A percentile compares a stretch with the other conserved stretches of the same genome.
Evolutionary conservation across 1,140 invertebrate genomes (phyloP).

Genomic region (Sycobia sp.): DNA sequence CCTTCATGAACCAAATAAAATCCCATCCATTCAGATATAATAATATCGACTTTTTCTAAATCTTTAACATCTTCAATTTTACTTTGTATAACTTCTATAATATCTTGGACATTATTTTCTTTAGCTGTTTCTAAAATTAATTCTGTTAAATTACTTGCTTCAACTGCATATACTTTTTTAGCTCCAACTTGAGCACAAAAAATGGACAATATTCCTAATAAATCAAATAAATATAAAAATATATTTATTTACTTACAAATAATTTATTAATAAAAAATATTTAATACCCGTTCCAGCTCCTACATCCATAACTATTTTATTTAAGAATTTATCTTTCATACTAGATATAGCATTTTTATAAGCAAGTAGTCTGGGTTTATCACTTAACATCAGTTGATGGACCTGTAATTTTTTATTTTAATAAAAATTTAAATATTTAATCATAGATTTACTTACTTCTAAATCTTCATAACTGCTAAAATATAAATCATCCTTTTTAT

Average conservation of each 20-base stretch:
- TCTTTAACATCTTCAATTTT: conserved; percentile 80
- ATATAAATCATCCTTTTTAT: conserved; percentile 40
- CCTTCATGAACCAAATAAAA: conserved; percentile 98
- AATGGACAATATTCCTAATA: conserved; percentile 88
- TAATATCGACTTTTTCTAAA: conserved; percentile 87
- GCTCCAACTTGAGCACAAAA: conserved; percentile 95
- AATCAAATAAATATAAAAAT: conserved; percentile 13
- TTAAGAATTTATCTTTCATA: conserved; percentile 70
- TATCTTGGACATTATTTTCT: conserved; percentile 70
- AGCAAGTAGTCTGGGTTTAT: conserved; percentile 85
- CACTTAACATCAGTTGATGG: conserved; percentile 81
- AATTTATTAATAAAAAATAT: conserved; percentile 15
- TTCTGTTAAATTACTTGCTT: conserved; percentile 85
- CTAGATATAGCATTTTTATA: conserved; percentile 90
- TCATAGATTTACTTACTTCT: conserved; percentile 43
- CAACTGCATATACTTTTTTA: conserved; percentile 87
- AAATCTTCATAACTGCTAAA: conserved; percentile 51
- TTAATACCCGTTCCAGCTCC: conserved; percentile 81
- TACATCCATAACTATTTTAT: conserved; percentile 89
- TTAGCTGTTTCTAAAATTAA: conserved; percentile 81
- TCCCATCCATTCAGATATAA: conserved; percentile 99
- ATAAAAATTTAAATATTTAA: not conserved
- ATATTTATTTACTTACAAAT: conserved; percentile 11
- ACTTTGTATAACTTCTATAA: conserved; percentile 72
- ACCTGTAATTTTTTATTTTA: conserved; percentile 60